These are phyloP conservation scores for Panopea generosa DNA, from an alignment of 2,888 invertebrate species.

Conservation along the genomic window DNA sequence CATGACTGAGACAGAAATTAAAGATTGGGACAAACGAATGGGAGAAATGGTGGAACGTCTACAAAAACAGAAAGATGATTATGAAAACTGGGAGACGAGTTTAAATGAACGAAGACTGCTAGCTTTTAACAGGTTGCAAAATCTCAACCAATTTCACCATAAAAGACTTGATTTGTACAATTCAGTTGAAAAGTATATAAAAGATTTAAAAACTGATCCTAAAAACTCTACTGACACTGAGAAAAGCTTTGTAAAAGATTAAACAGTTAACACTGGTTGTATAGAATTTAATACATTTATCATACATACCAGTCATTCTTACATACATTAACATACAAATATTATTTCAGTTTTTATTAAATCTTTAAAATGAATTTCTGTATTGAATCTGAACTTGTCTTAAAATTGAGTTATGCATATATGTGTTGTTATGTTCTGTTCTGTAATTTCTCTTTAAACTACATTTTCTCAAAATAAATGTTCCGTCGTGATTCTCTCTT, in stretches of 20 bases:
- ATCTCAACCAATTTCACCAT: constrained; percentile 32
- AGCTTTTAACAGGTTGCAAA: constrained; percentile 28
- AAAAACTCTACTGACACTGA: constrained; percentile 3
- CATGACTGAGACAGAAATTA: constrained; percentile 24
- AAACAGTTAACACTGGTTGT: background rate
- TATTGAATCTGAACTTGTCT: no score
- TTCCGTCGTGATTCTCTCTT: no score
- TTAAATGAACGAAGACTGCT: constrained; percentile 32
- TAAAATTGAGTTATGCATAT: no score
- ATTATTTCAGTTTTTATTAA: no score
- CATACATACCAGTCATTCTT: no score
- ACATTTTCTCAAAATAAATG: no score
- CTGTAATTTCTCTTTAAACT: no score
- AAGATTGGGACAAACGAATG: constrained; percentile 34
- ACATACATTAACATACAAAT: no score
- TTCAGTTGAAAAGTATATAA: constrained; percentile 29
- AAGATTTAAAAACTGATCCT: constrained; percentile 1
- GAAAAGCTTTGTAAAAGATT: constrained; percentile 1
- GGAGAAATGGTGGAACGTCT: constrained; percentile 23
- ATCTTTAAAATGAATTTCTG: no score
- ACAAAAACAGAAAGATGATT: constrained; percentile 30
- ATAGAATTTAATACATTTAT: no score
- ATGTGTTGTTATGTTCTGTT: no score
- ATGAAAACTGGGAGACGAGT: constrained; percentile 35
- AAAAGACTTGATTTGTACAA: constrained; percentile 37